Evolutionary conservation across 2,888 invertebrate species (phyloP).

Genomic region (Penaeus monodon): DNA sequence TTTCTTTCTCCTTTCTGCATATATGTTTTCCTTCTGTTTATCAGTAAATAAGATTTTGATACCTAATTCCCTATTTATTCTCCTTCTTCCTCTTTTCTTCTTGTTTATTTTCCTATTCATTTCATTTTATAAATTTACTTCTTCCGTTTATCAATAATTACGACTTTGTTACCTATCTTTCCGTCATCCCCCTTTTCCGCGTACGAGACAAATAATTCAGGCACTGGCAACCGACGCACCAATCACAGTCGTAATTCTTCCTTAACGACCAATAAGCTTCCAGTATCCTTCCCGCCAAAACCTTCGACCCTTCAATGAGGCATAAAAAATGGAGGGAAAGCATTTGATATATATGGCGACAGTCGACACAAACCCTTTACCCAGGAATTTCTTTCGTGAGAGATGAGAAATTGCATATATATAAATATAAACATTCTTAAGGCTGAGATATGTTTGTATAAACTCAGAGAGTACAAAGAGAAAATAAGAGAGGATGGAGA

Average conservation of each 20-base stretch:
- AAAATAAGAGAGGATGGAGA: neutral
- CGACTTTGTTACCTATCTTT: too few species aligned
- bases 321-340: slow-evolving; percentile 12
- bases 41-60: too few species aligned
- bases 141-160: too few species aligned
- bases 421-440: neutral
- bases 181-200: too few species aligned
- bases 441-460: neutral
- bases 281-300: slow-evolving; percentile 28
- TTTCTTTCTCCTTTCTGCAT: too few species aligned
- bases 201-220: neutral
- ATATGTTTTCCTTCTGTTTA: too few species aligned
- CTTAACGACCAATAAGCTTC: slow-evolving; percentile 32
- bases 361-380: too few species aligned
- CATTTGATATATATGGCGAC: slow-evolving; percentile 5
- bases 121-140: too few species aligned
- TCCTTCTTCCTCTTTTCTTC: too few species aligned
- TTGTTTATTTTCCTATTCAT: too few species aligned
- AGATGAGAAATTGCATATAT: neutral
- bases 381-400: too few species aligned
- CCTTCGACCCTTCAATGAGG: slow-evolving; percentile 15
- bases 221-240: slow-evolving; percentile 20
- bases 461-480: neutral
- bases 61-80: too few species aligned
- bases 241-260: slow-evolving; percentile 32